Evolutionary conservation across 2,888 invertebrate genomes (phyloP), one percentile per base, ranked within the genome.

Genomic region (Callimorpha dominula): DNA sequence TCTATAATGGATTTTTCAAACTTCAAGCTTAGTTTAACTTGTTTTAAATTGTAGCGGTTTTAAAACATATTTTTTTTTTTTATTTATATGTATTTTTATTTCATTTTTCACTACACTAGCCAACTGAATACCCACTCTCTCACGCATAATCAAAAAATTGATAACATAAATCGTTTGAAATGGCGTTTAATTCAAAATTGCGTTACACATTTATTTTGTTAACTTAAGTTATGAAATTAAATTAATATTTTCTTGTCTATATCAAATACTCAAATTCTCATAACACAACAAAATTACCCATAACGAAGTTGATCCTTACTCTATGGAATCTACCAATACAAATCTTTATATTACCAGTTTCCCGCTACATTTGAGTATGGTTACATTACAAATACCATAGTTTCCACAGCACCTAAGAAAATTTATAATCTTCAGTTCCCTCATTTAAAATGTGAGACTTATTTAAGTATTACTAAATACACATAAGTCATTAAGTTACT

Each of bases 401-500:
- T 57, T 57, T 57, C 12, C 20, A 57, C 20, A 57, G 20, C 7
- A 57, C 20, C 20, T 20, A 57, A 20, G 20, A 60, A 12, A 31
- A 31, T 31, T 31, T 54, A 20, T 14, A 12, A 60, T 60, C 4
- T 31, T 11, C 12, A 60, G 20, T 14, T 60, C 57, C 1, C 14
- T 60, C 12, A 60, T 60, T 31, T 14, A 31, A 31, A 60, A 31
- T 14, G 14, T 31, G 20, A 14, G 60, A 60, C 60, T 31, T 60
- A 60, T 31, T 60, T 20, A 54, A 67, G 42, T 54, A 42, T 52
- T 67, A 65, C 42, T 42, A 40, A 67, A 54, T 60, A 54, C n/a
- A 42, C n/a, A 43, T 20, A 54, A 65, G 60, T 65, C 65, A 65
- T 54, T 14, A 54, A n/a, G n/a, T 67, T 43, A 67, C 43, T 46